Conservation (phyloP, 2,113 vertebrate genomes). For the Triplophysa dalaica region DNA sequence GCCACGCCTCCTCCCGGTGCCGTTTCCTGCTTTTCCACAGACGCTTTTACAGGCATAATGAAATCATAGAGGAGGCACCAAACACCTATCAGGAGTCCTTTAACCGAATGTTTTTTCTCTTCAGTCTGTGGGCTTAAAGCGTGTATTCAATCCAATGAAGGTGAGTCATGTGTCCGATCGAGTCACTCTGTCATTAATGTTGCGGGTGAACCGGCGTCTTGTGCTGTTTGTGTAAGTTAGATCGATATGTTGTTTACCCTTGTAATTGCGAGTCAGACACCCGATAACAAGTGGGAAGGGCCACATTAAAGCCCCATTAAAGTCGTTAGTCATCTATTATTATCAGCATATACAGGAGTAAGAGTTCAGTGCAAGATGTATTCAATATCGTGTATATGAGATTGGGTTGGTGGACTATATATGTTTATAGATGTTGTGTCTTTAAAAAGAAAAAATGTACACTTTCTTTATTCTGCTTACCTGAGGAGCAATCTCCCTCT, state of each 20-base stretch:
- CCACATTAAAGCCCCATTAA: neutral
- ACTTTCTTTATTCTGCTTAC: too few relatives aligned
- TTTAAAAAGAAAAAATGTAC: too few relatives aligned
- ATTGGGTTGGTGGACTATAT: neutral
- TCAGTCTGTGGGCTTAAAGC: neutral
- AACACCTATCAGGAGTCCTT: neutral
- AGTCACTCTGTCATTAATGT: neutral
- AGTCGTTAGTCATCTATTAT: neutral
- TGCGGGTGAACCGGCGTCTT: neutral
- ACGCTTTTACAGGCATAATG: neutral
- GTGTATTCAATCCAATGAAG: constrained; percentile 46
- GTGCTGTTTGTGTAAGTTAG: neutral
- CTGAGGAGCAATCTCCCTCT: too few relatives aligned
- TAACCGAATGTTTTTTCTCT: neutral
- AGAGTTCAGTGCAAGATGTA: neutral
- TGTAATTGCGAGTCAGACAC: neutral
- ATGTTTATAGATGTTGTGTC: too few relatives aligned
- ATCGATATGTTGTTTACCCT: neutral
- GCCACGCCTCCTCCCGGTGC: constrained; percentile 42
- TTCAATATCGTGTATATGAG: neutral
- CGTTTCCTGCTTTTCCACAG: constrained; percentile 45
- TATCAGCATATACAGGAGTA: neutral
- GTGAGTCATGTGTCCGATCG: constrained; percentile 15
- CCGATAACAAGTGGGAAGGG: neutral
- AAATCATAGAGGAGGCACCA: neutral